phyloP scores from a whole-genome alignment of 2,113 vertebrate genomes.

The Oryzias curvinotus region DNA sequence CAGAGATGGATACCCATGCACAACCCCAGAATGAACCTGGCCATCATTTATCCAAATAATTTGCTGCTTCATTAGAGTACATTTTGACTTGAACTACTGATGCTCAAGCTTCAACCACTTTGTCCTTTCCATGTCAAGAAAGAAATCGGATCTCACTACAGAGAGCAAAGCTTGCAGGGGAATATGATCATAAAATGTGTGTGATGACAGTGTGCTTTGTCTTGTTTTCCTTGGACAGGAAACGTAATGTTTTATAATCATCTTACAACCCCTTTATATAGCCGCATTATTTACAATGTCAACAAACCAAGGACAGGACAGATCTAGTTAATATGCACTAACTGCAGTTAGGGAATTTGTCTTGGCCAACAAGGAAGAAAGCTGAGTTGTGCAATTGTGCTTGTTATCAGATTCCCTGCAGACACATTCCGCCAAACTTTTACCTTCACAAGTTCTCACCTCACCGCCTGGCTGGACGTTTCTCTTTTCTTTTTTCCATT shows the following conservation, averaged over 20 bases:
- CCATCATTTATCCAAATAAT: conserved; percentile 8
- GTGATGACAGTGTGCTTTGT: conserved; percentile 6
- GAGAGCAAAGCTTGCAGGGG: conserved; percentile 17
- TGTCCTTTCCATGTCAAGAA: background rate
- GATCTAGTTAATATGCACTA: conserved; percentile 14
- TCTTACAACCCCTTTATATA: conserved; percentile 11
- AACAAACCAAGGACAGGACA: conserved; percentile 20
- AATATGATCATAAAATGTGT: conserved; percentile 21
- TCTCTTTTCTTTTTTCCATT: background rate
- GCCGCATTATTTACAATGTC: conserved; percentile 22
- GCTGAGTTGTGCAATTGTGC: conserved; percentile 23
- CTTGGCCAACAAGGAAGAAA: conserved; percentile 21
- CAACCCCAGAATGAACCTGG: background rate
- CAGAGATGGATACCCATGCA: background rate
- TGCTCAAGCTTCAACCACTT: conserved; percentile 3
- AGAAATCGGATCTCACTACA: conserved; percentile 32
- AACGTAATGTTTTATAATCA: conserved; percentile 14
- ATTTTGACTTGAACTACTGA: conserved; percentile 6
- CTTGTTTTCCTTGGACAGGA: conserved; percentile 39
- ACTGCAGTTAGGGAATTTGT: conserved; percentile 24
- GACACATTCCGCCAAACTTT: conserved; percentile 1
- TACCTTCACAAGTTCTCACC: conserved; percentile 2
- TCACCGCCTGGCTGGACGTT: background rate
- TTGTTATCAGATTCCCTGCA: conserved; percentile 7
- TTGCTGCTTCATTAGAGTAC: background rate